Percentiles rank a stretch among this genome's conserved stretches.
Evolutionary conservation across 2,797 vertebrate species (phyloP).

Genomic region (Ctenopoma kingsleyae): DNA sequence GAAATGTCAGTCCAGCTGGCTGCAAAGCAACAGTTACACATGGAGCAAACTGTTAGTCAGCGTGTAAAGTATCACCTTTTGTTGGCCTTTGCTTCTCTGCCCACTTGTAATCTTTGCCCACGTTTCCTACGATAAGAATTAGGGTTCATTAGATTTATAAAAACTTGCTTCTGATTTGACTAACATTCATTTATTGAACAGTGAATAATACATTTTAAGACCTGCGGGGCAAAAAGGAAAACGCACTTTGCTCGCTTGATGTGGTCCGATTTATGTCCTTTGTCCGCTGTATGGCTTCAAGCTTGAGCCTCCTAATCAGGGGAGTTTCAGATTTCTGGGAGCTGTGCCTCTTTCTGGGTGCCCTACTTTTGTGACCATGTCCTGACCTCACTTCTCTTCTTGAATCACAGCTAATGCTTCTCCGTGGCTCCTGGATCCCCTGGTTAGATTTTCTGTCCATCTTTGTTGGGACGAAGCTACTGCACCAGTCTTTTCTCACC

Average conservation of each 20-base stretch:
- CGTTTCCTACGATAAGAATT: slow-evolving; percentile 13
- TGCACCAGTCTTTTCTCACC: background rate
- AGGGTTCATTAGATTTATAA: slow-evolving; percentile 11
- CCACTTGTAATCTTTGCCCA: slow-evolving; percentile 53
- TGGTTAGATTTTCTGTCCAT: background rate
- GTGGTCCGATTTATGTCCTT: background rate
- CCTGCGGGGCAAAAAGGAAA: background rate
- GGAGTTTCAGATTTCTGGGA: background rate
- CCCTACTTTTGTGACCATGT: background rate
- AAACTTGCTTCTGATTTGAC: background rate
- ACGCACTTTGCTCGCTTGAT: slow-evolving; percentile 31
- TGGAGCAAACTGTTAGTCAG: background rate
- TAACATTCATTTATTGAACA: background rate
- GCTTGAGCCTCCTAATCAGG: slow-evolving; percentile 44
- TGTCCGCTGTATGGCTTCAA: slow-evolving; percentile 7
- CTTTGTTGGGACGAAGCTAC: background rate
- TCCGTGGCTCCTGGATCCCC: background rate
- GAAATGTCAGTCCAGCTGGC: background rate
- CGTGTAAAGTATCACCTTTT: slow-evolving; percentile 23
- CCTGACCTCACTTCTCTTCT: background rate
- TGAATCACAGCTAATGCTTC: background rate
- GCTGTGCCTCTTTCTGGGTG: background rate
- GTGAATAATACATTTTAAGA: background rate
- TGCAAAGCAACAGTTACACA: background rate
- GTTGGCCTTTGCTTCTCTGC: slow-evolving; percentile 10